Evolutionary conservation across 2,797 vertebrate genomes (phyloP).

Genomic region (Hippopotamyrus pictus): DNA sequence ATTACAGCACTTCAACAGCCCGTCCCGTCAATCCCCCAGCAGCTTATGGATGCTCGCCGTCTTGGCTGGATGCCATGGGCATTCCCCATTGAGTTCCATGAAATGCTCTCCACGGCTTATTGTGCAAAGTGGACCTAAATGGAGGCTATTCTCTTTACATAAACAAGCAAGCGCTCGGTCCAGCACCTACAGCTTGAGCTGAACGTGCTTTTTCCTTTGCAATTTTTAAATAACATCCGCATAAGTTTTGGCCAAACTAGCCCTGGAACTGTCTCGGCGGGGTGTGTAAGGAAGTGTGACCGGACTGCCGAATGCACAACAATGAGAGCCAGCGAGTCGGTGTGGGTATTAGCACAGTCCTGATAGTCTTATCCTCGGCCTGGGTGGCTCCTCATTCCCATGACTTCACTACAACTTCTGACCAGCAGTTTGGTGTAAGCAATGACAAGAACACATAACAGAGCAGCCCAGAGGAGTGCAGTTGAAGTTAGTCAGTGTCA

Average conservation of each 20-base stretch:
- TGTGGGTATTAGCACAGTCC: slow-evolving; percentile 29
- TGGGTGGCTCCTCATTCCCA: slow-evolving; percentile 24
- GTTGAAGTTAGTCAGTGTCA: neutral
- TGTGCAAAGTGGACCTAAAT: neutral
- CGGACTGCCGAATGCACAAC: neutral
- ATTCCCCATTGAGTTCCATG: neutral
- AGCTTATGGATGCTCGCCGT: neutral
- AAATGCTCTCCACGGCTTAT: neutral
- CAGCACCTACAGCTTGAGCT: neutral
- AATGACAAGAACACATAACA: neutral
- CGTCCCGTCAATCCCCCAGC: neutral
- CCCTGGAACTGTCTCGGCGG: neutral
- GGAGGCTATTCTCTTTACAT: neutral
- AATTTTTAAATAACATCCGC: neutral
- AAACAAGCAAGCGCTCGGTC: neutral
- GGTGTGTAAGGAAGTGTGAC: neutral
- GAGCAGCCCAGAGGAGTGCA: neutral
- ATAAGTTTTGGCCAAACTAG: neutral
- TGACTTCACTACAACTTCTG: slow-evolving; percentile 23
- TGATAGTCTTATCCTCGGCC: slow-evolving; percentile 29
- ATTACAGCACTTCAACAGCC: neutral
- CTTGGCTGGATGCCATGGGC: neutral
- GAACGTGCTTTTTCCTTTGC: neutral
- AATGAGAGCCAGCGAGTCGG: slow-evolving; percentile 26
- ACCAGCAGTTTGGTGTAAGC: slow-evolving; percentile 12